Base-by-base conservation (phyloP, 1,140 invertebrate genomes). In the Prorops nasuta region DNA sequence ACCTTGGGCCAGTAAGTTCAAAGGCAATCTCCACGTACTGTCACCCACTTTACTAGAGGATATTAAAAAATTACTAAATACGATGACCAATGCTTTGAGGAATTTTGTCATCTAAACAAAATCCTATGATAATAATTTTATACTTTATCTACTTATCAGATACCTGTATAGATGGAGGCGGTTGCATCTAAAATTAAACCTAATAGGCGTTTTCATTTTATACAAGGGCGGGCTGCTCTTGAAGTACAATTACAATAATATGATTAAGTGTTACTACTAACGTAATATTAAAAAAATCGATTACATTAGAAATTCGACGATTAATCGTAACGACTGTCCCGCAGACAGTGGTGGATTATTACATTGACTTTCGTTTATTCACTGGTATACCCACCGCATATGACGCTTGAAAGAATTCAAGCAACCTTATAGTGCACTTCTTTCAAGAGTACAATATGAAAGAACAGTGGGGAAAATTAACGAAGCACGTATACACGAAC, bases 251-350 rank as follows among this genome's bases (percentile, higher is more conserved):
- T 62, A 58, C 34, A 61, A 51, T 61, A 61, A 63, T 65, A 63
- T 51, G 52, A 69, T 66, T 62, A 63, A 51, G 69, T 39, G 54
- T 66, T 66, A 61, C 24, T 40, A 56, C 57, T 67, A 67, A 66
- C 60, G 44, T 69, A 69, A 69, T 53, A 60, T 66, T 59, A 58
- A 60, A 67, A 69, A 66, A 66, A 59, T 57, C 36, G 39, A 56
- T 56, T 56, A 55, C 32, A 57, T 59, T 55, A 59, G 58, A 60
- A 60, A 60, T 49, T 63, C 56, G 49, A 61, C n/a, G 58, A 66
- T 66, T 67, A 64, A 32, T 63, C 52, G 17, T 39, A 38, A 62
- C 64, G 63, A 55, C 49, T 69, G 63, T 62, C 67, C 48, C 39
- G 54, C 44, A 24, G 57, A 67, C 56, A 69, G 63, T 61, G 50